phyloP scores from a whole-genome alignment of 2,797 vertebrate species.

The Halcyon chelicuti region DNA sequence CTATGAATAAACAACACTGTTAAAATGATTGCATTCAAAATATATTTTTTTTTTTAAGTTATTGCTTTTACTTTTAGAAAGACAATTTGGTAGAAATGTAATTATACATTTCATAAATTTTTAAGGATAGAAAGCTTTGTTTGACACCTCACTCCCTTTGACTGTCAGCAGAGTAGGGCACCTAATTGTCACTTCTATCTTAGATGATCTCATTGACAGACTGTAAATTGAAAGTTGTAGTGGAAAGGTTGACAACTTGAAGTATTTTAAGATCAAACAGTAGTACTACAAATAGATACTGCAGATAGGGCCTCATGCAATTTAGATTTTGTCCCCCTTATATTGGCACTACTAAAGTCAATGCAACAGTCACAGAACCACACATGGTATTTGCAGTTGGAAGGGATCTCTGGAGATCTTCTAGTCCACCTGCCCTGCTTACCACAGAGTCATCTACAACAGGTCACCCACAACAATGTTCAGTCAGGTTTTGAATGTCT shows the following conservation, averaged over 20 bases:
- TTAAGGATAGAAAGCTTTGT: background rate
- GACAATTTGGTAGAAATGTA: background rate
- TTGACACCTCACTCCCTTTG: background rate
- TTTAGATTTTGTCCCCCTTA: background rate
- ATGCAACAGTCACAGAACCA: background rate
- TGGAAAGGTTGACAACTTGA: background rate
- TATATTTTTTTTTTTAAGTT: background rate
- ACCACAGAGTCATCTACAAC: background rate
- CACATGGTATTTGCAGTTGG: accelerated
- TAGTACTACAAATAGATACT: background rate
- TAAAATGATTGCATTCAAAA: background rate
- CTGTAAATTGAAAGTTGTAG: background rate
- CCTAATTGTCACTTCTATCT: background rate
- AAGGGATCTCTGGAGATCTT: background rate
- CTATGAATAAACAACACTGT: background rate
- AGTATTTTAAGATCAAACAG: background rate
- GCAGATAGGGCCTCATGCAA: background rate
- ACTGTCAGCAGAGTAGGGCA: background rate
- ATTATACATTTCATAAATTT: background rate
- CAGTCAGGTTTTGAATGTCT: background rate
- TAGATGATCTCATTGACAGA: background rate
- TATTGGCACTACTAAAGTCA: background rate
- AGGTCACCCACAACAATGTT: background rate
- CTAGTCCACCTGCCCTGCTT: background rate
- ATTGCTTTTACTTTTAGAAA: background rate